phyloP scores from a whole-genome alignment of 2,113 vertebrate species.

The Empidonax alnorum region DNA sequence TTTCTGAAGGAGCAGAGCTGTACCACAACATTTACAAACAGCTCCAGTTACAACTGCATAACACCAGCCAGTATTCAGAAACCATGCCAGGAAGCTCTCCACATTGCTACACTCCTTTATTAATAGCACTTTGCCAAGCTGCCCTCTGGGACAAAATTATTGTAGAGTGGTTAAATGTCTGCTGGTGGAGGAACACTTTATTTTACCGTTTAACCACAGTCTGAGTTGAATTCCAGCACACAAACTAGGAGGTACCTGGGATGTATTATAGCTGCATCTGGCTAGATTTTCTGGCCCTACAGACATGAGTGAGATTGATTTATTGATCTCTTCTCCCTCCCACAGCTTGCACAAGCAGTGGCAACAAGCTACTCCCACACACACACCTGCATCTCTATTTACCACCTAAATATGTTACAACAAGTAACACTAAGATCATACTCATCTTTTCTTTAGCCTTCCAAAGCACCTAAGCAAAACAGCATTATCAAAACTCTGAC shows the following conservation, averaged over 20 bases:
- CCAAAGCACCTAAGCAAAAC: not conserved
- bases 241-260: slow-evolving; percentile 22
- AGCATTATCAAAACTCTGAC: not conserved
- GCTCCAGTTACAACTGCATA: slow-evolving; percentile 17
- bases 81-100: slow-evolving; percentile 42
- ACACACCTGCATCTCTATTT: not conserved
- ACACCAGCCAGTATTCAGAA: slow-evolving; percentile 9
- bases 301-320: not conserved
- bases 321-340: not conserved
- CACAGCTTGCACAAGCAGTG: not conserved
- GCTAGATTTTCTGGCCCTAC: not conserved
- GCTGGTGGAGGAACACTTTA: slow-evolving; percentile 13
- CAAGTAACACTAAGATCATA: not conserved
- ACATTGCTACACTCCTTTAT: slow-evolving; percentile 25
- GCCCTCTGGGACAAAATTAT: slow-evolving; percentile 42
- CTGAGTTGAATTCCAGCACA: not conserved
- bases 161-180: slow-evolving; percentile 47
- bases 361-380: not conserved
- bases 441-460: not conserved
- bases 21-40: slow-evolving; percentile 26
- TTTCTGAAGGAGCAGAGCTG: not conserved
- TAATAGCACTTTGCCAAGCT: slow-evolving; percentile 49
- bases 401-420: not conserved
- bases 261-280: slow-evolving; percentile 15
- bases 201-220: slow-evolving; percentile 49